phyloP scores from a whole-genome alignment of 2,797 vertebrate genomes.

The Chrosomus eos region DNA sequence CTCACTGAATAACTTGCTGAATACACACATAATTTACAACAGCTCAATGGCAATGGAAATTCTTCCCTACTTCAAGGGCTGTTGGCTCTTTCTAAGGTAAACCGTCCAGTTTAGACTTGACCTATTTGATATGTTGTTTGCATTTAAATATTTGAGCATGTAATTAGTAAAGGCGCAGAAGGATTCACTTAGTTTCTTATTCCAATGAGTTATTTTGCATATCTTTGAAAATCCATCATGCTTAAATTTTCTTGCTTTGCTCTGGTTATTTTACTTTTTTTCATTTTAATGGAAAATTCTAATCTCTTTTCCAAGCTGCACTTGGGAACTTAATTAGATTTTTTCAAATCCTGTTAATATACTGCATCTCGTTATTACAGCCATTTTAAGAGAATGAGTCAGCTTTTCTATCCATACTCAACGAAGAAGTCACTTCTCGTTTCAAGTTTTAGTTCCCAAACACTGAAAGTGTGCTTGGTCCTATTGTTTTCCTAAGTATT shows the following conservation, averaged over 20 bases:
- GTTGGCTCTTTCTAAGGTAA: background rate
- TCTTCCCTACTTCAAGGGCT: background rate
- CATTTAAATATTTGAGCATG: constrained; percentile 55
- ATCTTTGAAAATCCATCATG: constrained; percentile 62
- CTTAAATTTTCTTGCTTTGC: background rate
- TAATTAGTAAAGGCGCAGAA: constrained; percentile 53
- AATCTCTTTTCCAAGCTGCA: constrained; percentile 27
- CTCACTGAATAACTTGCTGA: background rate
- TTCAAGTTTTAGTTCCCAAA: background rate
- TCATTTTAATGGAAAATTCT: constrained; percentile 12
- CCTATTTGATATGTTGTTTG: constrained; percentile 35
- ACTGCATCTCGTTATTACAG: constrained; percentile 26
- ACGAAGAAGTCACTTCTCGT: background rate
- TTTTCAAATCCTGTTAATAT: constrained; percentile 29
- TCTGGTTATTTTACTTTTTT: constrained; percentile 3
- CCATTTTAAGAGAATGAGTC: background rate
- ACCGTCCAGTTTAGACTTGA: constrained; percentile 59
- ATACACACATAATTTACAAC: background rate
- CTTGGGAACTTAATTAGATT: constrained; percentile 33
- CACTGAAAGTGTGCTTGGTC: background rate
- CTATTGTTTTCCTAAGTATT: background rate
- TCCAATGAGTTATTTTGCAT: constrained; percentile 68
- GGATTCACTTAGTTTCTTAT: constrained; percentile 70
- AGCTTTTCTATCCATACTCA: background rate
- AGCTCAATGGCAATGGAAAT: background rate